Base-by-base conservation (phyloP, 2,888 invertebrate species). In the Augochlorella aurata region DNA sequence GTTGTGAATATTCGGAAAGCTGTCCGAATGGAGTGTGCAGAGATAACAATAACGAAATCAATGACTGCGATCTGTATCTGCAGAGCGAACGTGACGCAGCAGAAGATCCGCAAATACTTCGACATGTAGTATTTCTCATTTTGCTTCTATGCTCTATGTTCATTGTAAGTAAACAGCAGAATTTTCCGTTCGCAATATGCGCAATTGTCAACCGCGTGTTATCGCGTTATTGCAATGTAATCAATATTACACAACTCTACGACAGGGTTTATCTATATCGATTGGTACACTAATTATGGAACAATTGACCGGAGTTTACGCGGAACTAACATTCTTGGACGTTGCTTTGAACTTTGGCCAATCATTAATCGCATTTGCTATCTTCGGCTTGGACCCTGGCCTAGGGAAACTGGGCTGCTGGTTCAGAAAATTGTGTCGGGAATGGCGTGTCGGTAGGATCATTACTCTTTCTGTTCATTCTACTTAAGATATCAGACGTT, bases 251-350 rank as follows among this genome's bases (percentile, higher is more conserved):
- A 45, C 29, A 47, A 68, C 67, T 21, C 66, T 68, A 44, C 94
- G 87, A 68, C 91, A 97, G 98, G 97, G 98, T 38, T 94, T 98
- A 85, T 96, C 98, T 0, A 95, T 97, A 83, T 97, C 97, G 1
- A 95, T 97, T 44, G 98, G 98, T 96, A 96, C 97, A 1, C 94
- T 98, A 89, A 95, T 98, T 89, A 96, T 96, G 95, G 97, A 97
- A 90, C 96, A 97, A 90, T 96, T 97, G 92, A 97, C 97, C 44
- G 99, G 98, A 0, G 97, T 99, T 81, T 98, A 98, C 93, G 95
- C 98, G 0, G 98, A 98, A 93, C 94, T 99, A n/a, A 96, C 98
- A 87, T 99, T 98, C 93, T 94, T 99, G 44, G 98, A 99, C 92
- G 97, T 97, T 29, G 97, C 97, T 38, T 95, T 98, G 5, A 97